Conservation (phyloP, 2,888 invertebrate genomes). For the Punctoribates punctum region DNA sequence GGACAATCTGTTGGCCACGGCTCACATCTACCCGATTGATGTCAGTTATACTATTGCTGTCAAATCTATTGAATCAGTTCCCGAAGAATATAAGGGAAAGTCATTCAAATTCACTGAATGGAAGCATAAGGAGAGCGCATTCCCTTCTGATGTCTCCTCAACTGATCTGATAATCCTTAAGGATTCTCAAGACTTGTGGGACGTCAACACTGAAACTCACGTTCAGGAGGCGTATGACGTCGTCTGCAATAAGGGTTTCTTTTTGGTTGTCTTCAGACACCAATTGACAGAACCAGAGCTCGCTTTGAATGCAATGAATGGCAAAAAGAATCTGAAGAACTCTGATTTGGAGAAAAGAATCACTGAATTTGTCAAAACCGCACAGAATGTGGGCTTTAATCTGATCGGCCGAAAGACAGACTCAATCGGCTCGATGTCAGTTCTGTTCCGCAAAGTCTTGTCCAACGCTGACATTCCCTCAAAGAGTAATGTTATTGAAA, state of each 20-base stretch:
- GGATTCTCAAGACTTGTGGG: background rate
- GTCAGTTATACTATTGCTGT: slow-evolving; percentile 23
- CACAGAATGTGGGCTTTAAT: background rate
- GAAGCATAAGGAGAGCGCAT: background rate
- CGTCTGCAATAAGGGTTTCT: background rate
- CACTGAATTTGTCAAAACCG: background rate
- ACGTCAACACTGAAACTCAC: background rate
- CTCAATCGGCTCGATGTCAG: slow-evolving; percentile 11
- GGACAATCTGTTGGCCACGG: slow-evolving; percentile 8
- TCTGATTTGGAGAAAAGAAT: background rate
- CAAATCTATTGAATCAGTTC: background rate
- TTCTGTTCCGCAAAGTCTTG: background rate
- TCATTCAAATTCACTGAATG: slow-evolving; percentile 35
- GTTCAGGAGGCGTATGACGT: background rate
- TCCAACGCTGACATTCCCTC: background rate
- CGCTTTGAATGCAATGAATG: slow-evolving; percentile 12
- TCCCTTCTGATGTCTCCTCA: slow-evolving; percentile 26
- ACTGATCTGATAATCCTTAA: slow-evolving; percentile 7
- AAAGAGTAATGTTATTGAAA: slow-evolving; percentile 14
- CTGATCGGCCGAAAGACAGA: background rate
- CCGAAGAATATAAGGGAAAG: background rate
- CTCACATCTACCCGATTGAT: slow-evolving; percentile 37
- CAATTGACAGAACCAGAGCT: slow-evolving; percentile 20
- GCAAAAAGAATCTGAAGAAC: slow-evolving; percentile 2
- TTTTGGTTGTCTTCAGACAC: background rate